Evolutionary conservation across 2,797 vertebrate species (phyloP), one percentile per base, ranked within the genome.

Genomic region (Muscicapa striata): DNA sequence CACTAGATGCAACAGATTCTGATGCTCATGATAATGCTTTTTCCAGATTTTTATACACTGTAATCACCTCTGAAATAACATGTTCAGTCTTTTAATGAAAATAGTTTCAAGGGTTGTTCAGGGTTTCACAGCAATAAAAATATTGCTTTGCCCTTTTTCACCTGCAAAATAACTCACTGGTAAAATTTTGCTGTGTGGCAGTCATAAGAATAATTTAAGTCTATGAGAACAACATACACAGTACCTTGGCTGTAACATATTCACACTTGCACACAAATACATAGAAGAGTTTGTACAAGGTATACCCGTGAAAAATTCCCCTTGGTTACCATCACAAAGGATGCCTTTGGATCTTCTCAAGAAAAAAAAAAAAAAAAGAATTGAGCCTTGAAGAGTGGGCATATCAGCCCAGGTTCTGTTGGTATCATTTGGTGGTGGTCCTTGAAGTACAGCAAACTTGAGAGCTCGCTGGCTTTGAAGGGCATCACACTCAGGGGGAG

Each of bases 401-500:
- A 3, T 58, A 45, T 40, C 23, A 58, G 38, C 24, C 29, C 38
- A 64, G 17, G 10, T 48, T 70, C 58, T 77, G 10, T 22, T 20
- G 13, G 30, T 17, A 51, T 27, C 24, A 30, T 51, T 51, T 64
- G 10, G 24, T 63, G n/a, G 51, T n/a, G 14, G 14, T 38, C 45
- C 29, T 77, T 4, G 2, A 45, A 63, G 5, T 34, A 19, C 2
- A 27, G 24, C n/a, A 58, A 58, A 58, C 17, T 40, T 32, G 24
- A 52, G n/a, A 22, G 10, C 45, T 64, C 1, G 0, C 24, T 46
- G 72, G 10, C 21, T 64, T 57, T 70, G 66, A 58, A 5, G 30
- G 12, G 24, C 0, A 0, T 16, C 38, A 51, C n/a, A 14, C 7
- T 19, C n/a, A 52, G n/a, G 36, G 27, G 8, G 7, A 58, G 9